A percentile compares a stretch with the other conserved stretches of the same genome.
Conservation (phyloP, 2,113 vertebrate species). For the Microcebus lehilahytsara region DNA sequence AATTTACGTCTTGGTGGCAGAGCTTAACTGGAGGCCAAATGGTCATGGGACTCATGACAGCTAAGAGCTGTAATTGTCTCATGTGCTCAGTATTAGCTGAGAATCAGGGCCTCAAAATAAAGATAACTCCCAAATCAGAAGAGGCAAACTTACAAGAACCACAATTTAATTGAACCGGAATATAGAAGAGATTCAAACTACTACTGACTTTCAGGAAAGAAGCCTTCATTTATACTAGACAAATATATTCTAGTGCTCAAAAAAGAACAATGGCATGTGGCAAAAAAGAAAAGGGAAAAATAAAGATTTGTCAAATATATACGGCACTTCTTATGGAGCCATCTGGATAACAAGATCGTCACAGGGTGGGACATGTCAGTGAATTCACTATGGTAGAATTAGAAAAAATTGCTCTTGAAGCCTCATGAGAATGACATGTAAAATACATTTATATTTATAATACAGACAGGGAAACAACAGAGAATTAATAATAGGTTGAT, state of each 20-base stretch:
- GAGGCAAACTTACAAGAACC: background rate
- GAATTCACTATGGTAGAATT: background rate
- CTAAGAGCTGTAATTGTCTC: background rate
- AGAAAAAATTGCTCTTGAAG: slow-evolving; percentile 5
- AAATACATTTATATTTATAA: background rate
- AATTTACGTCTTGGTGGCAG: background rate
- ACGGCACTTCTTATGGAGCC: background rate
- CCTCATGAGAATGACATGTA: background rate
- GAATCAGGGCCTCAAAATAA: background rate
- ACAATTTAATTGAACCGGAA: background rate
- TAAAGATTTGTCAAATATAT: background rate
- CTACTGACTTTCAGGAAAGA: background rate
- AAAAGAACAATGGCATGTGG: background rate
- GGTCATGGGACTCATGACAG: background rate
- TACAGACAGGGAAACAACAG: background rate
- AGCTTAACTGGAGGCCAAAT: background rate
- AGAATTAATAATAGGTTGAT: background rate
- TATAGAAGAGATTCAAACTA: background rate
- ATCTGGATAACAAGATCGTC: background rate
- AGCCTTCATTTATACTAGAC: background rate
- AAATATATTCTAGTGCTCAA: background rate
- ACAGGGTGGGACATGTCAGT: background rate
- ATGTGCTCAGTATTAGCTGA: background rate
- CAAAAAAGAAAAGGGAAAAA: background rate
- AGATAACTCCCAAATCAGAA: background rate